These are phyloP conservation scores for Paedocypris sp. DNA, from an alignment of 2,113 vertebrate genomes.

Conservation along the genomic window DNA sequence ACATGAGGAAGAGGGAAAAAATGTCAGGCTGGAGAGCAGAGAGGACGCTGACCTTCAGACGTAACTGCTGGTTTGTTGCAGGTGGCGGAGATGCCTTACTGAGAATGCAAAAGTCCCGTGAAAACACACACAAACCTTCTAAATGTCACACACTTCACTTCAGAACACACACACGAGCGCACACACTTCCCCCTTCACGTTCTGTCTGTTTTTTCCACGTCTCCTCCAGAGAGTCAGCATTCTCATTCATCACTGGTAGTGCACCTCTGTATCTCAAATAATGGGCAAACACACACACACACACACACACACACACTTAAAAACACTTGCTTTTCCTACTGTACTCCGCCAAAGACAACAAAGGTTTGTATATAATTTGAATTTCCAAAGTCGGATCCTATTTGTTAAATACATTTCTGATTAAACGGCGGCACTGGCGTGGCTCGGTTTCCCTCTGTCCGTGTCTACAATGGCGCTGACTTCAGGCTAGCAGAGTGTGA, in stretches of 20 bases:
- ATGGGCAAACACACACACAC: not conserved
- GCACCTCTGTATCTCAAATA: not conserved
- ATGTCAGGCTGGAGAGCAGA: conserved; percentile 24
- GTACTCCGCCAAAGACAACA: too few species aligned
- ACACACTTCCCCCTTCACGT: not conserved
- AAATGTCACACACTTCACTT: conserved; percentile 13
- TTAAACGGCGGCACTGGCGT: conserved; percentile 46
- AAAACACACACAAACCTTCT: conserved; percentile 6
- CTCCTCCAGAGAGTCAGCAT: not conserved
- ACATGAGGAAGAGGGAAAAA: not conserved
- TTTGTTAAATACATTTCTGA: conserved; percentile 58
- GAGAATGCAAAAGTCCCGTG: conserved; percentile 16
- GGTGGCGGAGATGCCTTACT: conserved; percentile 23
- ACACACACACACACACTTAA: not conserved
- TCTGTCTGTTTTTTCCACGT: not conserved
- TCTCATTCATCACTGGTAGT: conserved; percentile 12
- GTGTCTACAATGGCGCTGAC: conserved; percentile 52
- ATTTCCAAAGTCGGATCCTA: conserved; percentile 47
- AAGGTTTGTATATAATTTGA: too few species aligned
- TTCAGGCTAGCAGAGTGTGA: conserved; percentile 57
- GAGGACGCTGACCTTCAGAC: conserved; percentile 14
- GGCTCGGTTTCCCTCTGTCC: conserved; percentile 54
- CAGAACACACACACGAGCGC: not conserved
- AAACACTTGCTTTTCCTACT: too few species aligned
- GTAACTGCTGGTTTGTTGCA: not conserved